These are phyloP conservation scores for Drosophila siamana DNA, from an alignment of 2,888 invertebrate species.

Conservation along the genomic window DNA sequence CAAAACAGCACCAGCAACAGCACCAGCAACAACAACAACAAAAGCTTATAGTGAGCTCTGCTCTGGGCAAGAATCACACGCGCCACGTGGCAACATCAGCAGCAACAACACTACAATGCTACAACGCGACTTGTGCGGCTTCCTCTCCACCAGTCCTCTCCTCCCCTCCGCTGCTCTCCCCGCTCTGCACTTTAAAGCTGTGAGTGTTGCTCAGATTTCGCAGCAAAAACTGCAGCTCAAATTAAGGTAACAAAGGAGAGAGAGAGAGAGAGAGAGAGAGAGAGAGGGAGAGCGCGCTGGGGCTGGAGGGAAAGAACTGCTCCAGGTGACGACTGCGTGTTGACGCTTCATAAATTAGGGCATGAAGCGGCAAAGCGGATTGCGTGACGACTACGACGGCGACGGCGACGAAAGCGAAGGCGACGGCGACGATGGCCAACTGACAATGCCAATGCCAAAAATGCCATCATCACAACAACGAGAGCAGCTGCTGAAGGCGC, in stretches of 20 bases:
- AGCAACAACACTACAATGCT: constrained; percentile 3
- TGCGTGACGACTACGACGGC: constrained; percentile 41
- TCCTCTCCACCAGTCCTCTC: constrained; percentile 9
- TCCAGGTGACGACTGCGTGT: constrained; percentile 58
- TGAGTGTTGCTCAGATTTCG: not conserved
- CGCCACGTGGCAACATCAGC: constrained; percentile 34
- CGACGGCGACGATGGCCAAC: constrained; percentile 22
- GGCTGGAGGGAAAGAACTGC: not conserved
- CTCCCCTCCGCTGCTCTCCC: not conserved
- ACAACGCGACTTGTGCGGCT: constrained; percentile 45
- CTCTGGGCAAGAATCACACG: constrained; percentile 26
- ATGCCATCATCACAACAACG: constrained; percentile 49
- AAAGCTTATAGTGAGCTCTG: not conserved
- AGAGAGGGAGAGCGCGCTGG: constrained; percentile 5
- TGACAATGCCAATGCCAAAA: constrained; percentile 48
- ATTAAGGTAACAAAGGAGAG: not conserved
- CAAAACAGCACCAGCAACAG: constrained; percentile 3
- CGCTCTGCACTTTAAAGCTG: not conserved
- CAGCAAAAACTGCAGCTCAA: not conserved
- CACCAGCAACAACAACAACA: constrained; percentile 1
- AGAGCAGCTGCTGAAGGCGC: not conserved
- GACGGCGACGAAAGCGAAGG: constrained; percentile 1
- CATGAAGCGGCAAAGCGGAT: constrained; percentile 39
- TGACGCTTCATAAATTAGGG: constrained; percentile 70
- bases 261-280: not conserved